Evolutionary conservation across 2,113 vertebrate species (phyloP).

Genomic region (Sitta europaea): DNA sequence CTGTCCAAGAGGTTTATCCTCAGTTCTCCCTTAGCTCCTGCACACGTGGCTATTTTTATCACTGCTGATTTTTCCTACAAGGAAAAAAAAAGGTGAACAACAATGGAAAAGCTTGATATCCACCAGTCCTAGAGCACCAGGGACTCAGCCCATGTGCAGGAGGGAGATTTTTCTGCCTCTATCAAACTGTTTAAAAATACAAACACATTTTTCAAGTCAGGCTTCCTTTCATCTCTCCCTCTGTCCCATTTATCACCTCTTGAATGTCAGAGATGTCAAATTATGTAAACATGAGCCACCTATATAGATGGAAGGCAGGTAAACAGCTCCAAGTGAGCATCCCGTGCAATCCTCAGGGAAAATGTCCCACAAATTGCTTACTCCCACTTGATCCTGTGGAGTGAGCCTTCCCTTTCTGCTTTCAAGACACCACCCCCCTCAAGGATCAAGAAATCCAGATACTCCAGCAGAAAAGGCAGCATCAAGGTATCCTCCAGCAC

Average conservation of each 20-base stretch:
- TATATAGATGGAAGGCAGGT: not conserved
- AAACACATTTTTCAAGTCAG: not conserved
- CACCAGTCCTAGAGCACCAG: not conserved
- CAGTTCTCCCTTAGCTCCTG: not conserved
- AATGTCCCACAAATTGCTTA: not conserved
- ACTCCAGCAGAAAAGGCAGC: constrained; percentile 9
- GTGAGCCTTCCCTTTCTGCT: not conserved
- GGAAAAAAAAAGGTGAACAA: not conserved
- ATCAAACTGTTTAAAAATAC: not conserved
- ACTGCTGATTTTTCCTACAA: not conserved
- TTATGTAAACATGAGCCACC: not conserved
- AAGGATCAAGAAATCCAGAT: not conserved
- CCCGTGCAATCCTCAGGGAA: not conserved
- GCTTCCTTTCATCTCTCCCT: not conserved
- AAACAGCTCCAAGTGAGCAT: not conserved
- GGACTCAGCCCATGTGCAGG: not conserved
- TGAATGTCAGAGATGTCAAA: not conserved
- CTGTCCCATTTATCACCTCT: not conserved
- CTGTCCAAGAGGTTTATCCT: not conserved
- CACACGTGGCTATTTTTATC: not conserved
- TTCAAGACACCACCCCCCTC: not conserved
- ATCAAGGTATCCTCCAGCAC: not conserved
- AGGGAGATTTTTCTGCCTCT: not conserved
- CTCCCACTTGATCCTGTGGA: not conserved
- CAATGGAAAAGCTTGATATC: not conserved